A percentile compares a stretch with the other conserved stretches of the same genome.
phyloP scores from a whole-genome alignment of 2,797 vertebrate species.

The Protonibea diacanthus region DNA sequence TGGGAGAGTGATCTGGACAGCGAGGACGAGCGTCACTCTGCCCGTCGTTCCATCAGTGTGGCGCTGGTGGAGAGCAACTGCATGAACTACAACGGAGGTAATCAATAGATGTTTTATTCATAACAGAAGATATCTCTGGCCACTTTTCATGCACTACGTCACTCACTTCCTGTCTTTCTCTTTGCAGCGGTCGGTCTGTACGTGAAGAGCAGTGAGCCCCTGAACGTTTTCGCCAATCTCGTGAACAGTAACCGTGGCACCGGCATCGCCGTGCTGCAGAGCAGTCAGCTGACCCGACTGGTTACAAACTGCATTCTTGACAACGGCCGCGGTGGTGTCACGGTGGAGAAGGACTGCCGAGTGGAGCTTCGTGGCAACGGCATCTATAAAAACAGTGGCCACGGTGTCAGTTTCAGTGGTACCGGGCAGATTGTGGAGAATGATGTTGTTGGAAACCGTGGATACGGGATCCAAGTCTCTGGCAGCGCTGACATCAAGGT shows the following conservation, averaged over 20 bases:
- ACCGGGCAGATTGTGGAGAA: conserved; percentile 91
- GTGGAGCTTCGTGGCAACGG: conserved; percentile 93
- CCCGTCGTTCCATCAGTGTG: conserved; percentile 85
- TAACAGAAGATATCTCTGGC: no score
- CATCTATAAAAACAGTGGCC: conserved; percentile 90
- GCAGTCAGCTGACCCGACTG: conserved; percentile 89
- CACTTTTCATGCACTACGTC: no score
- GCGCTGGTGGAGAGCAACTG: conserved; percentile 93
- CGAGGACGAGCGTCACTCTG: conserved; percentile 87
- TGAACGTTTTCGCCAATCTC: conserved; percentile 89
- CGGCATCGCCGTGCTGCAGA: conserved; percentile 90
- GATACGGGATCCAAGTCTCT: conserved; percentile 88
- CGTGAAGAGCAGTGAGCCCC: conserved; percentile 91
- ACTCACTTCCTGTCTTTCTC: not conserved
- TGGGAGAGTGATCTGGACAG: conserved; percentile 93
- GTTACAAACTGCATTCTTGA: conserved; percentile 90
- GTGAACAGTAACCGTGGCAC: conserved; percentile 87
- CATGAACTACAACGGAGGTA: conserved; percentile 86
- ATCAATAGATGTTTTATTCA: not conserved
- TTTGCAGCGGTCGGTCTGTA: conserved; percentile 90
- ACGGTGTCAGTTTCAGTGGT: conserved; percentile 88
- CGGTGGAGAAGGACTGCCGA: conserved; percentile 88
- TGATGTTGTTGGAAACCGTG: conserved; percentile 89
- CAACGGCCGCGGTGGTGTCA: conserved; percentile 88
- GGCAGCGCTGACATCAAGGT: conserved; percentile 91